phyloP scores from a whole-genome alignment of 2,797 vertebrate genomes.

The Pelodytes ibericus region DNA sequence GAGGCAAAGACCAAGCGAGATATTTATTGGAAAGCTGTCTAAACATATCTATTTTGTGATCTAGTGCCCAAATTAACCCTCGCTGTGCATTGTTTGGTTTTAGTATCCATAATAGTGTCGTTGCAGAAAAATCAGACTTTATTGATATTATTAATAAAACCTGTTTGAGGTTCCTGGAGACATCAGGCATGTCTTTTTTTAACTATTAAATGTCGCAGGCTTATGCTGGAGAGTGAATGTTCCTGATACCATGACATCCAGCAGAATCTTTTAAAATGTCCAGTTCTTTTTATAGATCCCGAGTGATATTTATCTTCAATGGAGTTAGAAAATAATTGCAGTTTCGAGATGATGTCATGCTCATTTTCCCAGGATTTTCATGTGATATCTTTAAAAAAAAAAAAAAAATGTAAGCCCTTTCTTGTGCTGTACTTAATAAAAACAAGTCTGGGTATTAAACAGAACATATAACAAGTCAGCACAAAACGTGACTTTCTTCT shows the following conservation, averaged over 20 bases:
- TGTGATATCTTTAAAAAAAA: conserved; percentile 10
- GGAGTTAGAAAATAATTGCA: conserved; percentile 1
- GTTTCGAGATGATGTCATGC: conserved; percentile 34
- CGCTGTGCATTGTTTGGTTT: not conserved
- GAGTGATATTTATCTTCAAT: not conserved
- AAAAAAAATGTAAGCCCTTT: conserved; percentile 39
- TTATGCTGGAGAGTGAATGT: not conserved
- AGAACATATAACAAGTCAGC: conserved; percentile 14
- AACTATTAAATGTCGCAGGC: not conserved
- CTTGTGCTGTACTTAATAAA: conserved; percentile 46
- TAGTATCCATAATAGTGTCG: not conserved
- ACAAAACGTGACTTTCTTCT: conserved; percentile 38
- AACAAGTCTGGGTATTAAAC: conserved; percentile 25
- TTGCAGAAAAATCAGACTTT: not conserved
- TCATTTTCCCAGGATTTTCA: not conserved
- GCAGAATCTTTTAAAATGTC: not conserved
- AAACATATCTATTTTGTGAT: conserved; percentile 8
- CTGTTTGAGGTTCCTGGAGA: not conserved
- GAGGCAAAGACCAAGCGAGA: conserved; percentile 22
- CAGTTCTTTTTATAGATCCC: not conserved
- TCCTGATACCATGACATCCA: not conserved
- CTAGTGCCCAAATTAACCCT: not conserved
- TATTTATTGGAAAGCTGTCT: conserved; percentile 22
- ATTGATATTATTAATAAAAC: not conserved
- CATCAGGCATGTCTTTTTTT: not conserved